These are phyloP conservation scores for Lycophotia porphyrea DNA, from an alignment of 2,888 invertebrate species.

Conservation along the genomic window DNA sequence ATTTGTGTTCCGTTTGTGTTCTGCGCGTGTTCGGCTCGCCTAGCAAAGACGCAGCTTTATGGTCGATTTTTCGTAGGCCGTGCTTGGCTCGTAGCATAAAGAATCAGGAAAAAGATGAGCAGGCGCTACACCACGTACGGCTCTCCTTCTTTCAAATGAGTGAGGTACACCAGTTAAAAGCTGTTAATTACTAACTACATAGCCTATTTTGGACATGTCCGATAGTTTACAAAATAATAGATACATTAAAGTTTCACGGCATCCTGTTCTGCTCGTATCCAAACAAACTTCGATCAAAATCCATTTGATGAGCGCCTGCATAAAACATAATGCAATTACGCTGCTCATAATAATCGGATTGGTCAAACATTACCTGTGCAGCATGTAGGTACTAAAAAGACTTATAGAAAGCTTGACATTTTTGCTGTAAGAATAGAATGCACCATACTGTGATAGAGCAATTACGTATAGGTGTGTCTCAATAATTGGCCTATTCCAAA, in stretches of 20 bases:
- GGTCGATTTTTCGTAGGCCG: neutral
- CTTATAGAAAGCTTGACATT: neutral
- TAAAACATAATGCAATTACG: constrained; percentile 8
- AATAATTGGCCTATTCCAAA: constrained; percentile 74
- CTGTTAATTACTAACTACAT: neutral
- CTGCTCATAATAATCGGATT: neutral
- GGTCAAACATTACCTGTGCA: neutral
- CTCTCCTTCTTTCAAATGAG: neutral
- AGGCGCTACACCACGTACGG: neutral
- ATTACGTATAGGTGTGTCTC: constrained; percentile 54
- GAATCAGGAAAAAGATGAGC: neutral
- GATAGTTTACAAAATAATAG: neutral
- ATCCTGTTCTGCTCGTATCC: neutral
- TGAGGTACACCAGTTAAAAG: neutral
- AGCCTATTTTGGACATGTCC: neutral
- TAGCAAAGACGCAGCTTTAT: neutral
- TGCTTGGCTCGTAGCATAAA: neutral
- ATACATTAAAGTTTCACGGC: neutral
- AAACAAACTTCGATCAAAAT: neutral
- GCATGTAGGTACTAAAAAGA: neutral
- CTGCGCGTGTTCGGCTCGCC: no score
- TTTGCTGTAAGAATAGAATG: constrained; percentile 14
- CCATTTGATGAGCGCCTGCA: constrained; percentile 1
- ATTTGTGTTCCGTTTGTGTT: no score
- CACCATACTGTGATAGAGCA: constrained; percentile 42